Percentiles rank a stretch among this genome's conserved stretches.
Evolutionary conservation across 2,113 vertebrate genomes (phyloP).

Genomic region (Stercorarius parasiticus): DNA sequence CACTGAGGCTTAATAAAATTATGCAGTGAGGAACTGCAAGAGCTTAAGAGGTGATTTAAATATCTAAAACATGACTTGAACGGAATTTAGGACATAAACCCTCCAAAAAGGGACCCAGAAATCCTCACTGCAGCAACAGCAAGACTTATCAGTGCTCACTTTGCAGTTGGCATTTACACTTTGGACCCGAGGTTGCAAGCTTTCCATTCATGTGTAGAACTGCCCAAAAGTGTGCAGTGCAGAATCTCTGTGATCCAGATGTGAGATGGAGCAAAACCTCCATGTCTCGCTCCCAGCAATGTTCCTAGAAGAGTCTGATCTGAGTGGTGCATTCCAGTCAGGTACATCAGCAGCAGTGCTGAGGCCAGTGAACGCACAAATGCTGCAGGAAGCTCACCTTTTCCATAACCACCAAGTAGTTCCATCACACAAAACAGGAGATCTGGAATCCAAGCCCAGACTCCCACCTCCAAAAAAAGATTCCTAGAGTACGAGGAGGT

Average conservation of each 20-base stretch:
- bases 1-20: neutral
- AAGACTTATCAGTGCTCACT: neutral
- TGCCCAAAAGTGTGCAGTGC: neutral
- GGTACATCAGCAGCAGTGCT: neutral
- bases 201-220: neutral
- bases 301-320: neutral
- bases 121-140: neutral
- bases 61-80: neutral
- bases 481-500: neutral
- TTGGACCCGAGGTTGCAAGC: neutral
- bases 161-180: neutral
- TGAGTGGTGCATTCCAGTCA: neutral
- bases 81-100: neutral
- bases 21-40: neutral
- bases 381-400: neutral
- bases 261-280: neutral
- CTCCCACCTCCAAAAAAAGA: neutral
- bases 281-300: neutral
- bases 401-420: neutral
- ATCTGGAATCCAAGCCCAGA: neutral
- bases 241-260: neutral
- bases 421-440: neutral
- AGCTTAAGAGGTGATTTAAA: neutral
- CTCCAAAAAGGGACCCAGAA: neutral
- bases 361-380: neutral